A percentile compares a stretch with the other conserved stretches of the same genome.
Conservation (phyloP, 1,140 invertebrate species). For the Harlomillsia oculata region DNA sequence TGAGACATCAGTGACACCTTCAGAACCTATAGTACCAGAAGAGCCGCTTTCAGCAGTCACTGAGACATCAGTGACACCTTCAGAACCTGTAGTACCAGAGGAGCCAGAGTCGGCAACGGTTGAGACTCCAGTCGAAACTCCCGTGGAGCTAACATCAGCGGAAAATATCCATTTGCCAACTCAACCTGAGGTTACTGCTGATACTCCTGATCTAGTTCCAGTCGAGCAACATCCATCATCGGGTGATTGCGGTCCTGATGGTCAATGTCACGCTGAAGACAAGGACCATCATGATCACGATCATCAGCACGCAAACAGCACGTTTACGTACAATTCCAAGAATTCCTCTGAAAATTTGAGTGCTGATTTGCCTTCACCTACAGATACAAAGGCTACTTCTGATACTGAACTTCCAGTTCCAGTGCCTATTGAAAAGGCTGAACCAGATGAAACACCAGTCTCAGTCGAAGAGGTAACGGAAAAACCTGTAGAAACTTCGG, state of each 20-base stretch:
- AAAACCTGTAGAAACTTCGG: background rate
- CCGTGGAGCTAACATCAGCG: no score
- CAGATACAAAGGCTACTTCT: background rate
- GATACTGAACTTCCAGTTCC: background rate
- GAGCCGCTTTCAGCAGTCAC: no score
- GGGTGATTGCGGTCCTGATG: background rate
- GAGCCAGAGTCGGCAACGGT: no score
- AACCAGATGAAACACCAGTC: background rate
- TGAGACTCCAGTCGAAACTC: no score
- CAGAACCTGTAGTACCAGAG: no score
- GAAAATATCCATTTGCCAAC: no score
- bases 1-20: no score
- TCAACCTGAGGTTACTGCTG: no score
- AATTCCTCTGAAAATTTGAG: slow-evolving; percentile 2
- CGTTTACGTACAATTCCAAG: background rate
- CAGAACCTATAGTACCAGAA: no score
- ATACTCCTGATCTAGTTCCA: background rate
- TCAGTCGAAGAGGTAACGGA: background rate
- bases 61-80: no score
- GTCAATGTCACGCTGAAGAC: slow-evolving; percentile 2
- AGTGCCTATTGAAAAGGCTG: background rate
- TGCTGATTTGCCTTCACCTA: background rate
- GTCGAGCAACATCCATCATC: background rate
- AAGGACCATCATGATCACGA: slow-evolving; percentile 12
- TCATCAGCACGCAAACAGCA: slow-evolving; percentile 12